These are phyloP conservation scores for Emys orbicularis DNA, from an alignment of 2,797 vertebrate species.

Conservation along the genomic window DNA sequence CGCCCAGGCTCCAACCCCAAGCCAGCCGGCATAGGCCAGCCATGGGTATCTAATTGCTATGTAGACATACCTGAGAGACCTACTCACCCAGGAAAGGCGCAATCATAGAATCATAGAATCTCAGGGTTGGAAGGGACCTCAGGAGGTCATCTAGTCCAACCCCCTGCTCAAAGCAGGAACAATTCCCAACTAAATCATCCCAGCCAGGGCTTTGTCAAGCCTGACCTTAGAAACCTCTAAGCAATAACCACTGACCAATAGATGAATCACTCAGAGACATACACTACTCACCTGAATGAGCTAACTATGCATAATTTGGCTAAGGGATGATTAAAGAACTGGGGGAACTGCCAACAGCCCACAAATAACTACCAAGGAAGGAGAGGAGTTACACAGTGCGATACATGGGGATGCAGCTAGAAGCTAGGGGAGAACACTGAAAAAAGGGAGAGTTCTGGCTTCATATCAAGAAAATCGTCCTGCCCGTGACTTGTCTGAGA, in stretches of 20 bases:
- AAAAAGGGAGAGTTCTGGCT: neutral
- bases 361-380: neutral
- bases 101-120: too few relatives aligned
- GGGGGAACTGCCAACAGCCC: neutral
- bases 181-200: too few relatives aligned
- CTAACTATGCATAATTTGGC: neutral
- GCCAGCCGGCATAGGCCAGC: too few relatives aligned
- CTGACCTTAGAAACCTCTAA: too few relatives aligned
- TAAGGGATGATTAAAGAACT: neutral
- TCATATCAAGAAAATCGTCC: neutral
- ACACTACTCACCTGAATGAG: neutral
- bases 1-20: neutral
- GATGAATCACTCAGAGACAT: neutral
- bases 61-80: neutral
- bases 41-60: too few relatives aligned
- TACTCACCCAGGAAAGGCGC: neutral
- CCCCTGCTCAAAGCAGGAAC: too few relatives aligned
- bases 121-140: too few relatives aligned
- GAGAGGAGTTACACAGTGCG: neutral
- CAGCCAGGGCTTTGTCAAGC: too few relatives aligned
- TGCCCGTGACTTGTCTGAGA: neutral
- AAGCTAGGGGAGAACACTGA: neutral
- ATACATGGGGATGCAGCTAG: neutral
- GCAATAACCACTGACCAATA: neutral
- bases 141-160: too few relatives aligned